These are phyloP conservation scores for Myxocyprinus asiaticus DNA, from an alignment of 2,113 vertebrate genomes.

Conservation along the genomic window DNA sequence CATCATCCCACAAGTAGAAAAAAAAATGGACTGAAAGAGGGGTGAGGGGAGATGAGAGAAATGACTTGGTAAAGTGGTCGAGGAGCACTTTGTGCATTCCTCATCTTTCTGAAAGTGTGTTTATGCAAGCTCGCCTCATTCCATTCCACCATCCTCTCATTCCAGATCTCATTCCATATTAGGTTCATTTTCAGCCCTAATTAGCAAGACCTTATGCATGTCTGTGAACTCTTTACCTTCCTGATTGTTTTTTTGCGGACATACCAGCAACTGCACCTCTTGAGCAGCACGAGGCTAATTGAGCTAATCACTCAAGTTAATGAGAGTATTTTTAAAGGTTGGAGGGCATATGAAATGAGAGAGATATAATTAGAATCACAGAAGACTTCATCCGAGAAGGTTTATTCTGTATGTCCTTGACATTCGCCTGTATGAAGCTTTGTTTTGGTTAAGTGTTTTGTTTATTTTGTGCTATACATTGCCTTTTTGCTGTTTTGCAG, in stretches of 20 bases:
- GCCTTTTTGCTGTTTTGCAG: not conserved
- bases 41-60: slow-evolving; percentile 19
- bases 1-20: slow-evolving; percentile 39
- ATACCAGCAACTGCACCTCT: slow-evolving; percentile 39
- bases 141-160: slow-evolving; percentile 15
- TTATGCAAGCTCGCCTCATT: slow-evolving; percentile 19
- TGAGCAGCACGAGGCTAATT: slow-evolving; percentile 57
- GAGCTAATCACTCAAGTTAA: slow-evolving; percentile 67
- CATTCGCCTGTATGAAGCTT: too few relatives aligned
- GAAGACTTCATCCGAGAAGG: not conserved
- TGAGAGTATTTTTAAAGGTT: slow-evolving; percentile 42
- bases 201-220: slow-evolving; percentile 61
- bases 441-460: too few relatives aligned
- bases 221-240: slow-evolving; percentile 57
- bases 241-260: slow-evolving; percentile 55
- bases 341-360: slow-evolving; percentile 18
- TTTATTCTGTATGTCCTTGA: too few relatives aligned
- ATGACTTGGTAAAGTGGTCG: not conserved
- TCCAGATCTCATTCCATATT: slow-evolving; percentile 38
- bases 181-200: slow-evolving; percentile 65
- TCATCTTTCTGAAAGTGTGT: slow-evolving; percentile 16
- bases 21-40: slow-evolving; percentile 26
- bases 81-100: slow-evolving; percentile 7
- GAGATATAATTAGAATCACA: slow-evolving; percentile 21
- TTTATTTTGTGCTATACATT: not conserved